Evolutionary conservation across 2,797 vertebrate species (phyloP).

Genomic region (Jordanella pulchra): DNA sequence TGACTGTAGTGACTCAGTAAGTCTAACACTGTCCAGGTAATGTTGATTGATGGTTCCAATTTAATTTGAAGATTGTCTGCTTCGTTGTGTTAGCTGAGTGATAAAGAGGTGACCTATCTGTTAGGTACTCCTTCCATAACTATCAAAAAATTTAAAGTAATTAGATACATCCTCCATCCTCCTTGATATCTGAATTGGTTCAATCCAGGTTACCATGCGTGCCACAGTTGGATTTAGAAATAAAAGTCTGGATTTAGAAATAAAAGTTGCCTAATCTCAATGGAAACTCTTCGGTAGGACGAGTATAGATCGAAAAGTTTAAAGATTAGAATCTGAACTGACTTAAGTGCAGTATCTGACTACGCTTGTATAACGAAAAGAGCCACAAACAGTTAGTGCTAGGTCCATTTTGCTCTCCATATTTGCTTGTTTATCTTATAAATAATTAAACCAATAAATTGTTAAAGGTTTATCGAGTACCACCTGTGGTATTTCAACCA

Average conservation of each 20-base stretch:
- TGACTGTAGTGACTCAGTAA: background rate
- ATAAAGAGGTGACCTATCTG: constrained; percentile 4
- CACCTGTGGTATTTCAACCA: no score
- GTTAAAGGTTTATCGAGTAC: no score
- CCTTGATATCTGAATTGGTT: background rate
- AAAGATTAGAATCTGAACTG: background rate
- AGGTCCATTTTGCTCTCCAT: no score
- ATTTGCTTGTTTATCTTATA: no score
- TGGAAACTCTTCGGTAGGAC: background rate
- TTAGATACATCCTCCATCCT: background rate
- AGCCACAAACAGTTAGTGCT: no score
- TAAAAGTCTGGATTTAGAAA: no score
- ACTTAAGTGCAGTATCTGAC: background rate
- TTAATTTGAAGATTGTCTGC: constrained; percentile 8
- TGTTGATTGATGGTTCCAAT: constrained; percentile 16
- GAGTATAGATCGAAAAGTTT: background rate
- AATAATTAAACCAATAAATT: no score
- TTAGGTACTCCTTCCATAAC: background rate
- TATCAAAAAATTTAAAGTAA: background rate
- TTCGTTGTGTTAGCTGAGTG: constrained; percentile 4
- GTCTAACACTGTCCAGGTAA: background rate
- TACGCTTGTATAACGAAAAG: no score
- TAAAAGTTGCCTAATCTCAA: background rate
- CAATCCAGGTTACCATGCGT: background rate
- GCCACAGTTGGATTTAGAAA: background rate